Conservation (phyloP, 2,797 vertebrate genomes). For the Diplodus sargus region DNA sequence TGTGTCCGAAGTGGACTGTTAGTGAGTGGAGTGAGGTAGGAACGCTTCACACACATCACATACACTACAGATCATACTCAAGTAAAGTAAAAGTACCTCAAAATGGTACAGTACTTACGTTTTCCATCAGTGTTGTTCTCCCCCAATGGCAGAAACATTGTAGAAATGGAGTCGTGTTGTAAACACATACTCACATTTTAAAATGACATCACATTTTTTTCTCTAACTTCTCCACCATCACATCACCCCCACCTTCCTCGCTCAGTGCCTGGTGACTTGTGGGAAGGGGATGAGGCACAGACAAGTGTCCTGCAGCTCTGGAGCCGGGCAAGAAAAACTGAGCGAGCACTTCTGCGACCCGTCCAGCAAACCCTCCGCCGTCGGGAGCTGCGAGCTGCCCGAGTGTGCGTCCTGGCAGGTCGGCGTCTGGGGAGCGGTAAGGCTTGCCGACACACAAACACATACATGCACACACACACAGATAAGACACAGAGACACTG, state of each 20-base stretch:
- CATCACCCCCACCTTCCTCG: neutral
- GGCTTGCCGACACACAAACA: conserved; percentile 68
- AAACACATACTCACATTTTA: neutral
- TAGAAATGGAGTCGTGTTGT: neutral
- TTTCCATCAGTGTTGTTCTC: neutral
- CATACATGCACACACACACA: conserved; percentile 25
- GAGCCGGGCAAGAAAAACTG: conserved; percentile 85
- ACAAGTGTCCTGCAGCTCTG: conserved; percentile 88
- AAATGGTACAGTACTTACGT: too few relatives aligned
- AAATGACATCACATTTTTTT: neutral
- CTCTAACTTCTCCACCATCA: neutral
- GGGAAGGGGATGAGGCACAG: conserved; percentile 91
- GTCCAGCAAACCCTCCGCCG: conserved; percentile 84
- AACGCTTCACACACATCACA: conserved; percentile 6
- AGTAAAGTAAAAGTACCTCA: too few relatives aligned
- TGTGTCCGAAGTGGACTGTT: conserved; percentile 91
- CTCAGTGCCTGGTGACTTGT: conserved; percentile 93
- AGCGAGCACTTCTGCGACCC: conserved; percentile 89
- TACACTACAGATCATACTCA: neutral
- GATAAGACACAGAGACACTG: conserved; percentile 27
- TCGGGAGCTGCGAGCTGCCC: conserved; percentile 87
- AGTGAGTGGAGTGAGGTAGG: conserved; percentile 96
- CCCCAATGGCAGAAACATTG: neutral
- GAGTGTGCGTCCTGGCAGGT: conserved; percentile 95
- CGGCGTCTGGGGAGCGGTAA: conserved; percentile 93